These are phyloP conservation scores for Acanthopleura granulata DNA, from an alignment of 2,888 invertebrate species.

Conservation along the genomic window DNA sequence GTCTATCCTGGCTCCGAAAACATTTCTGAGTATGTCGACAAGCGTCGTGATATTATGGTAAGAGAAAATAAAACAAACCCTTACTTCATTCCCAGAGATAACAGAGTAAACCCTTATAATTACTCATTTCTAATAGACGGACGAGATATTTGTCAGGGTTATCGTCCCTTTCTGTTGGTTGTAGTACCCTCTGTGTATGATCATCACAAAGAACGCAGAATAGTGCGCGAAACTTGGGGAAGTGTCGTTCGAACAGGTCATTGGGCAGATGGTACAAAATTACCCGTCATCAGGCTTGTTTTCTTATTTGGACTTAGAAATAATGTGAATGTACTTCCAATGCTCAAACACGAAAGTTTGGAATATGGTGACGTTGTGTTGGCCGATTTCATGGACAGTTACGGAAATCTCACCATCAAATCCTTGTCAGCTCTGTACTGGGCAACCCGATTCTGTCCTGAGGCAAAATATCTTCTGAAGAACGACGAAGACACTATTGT, in stretches of 20 bases:
- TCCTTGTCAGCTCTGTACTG: conserved; percentile 60
- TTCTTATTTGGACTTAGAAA: conserved; percentile 29
- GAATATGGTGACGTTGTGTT: conserved; percentile 30
- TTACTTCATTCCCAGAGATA: not conserved
- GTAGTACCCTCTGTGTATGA: conserved; percentile 31
- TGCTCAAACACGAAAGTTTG: conserved; percentile 27
- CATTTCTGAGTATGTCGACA: not conserved
- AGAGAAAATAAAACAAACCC: not conserved
- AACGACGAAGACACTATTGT: conserved; percentile 65
- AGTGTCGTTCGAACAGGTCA: not conserved
- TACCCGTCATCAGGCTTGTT: conserved; percentile 23
- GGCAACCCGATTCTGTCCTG: conserved; percentile 50
- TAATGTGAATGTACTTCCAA: conserved; percentile 15
- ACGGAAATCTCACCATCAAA: conserved; percentile 62
- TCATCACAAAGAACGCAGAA: conserved; percentile 25
- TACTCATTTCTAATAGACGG: not conserved
- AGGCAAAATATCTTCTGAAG: conserved; percentile 55
- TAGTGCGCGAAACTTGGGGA: conserved; percentile 36
- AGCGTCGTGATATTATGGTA: not conserved
- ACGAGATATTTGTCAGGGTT: not conserved
- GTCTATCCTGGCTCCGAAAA: too few species aligned
- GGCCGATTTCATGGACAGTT: conserved; percentile 54
- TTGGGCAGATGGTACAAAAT: conserved; percentile 9
- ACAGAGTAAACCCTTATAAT: not conserved
- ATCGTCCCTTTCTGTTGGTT: conserved; percentile 22